phyloP scores from a whole-genome alignment of 2,888 invertebrate species.

The Tuberolachnus salignus region DNA sequence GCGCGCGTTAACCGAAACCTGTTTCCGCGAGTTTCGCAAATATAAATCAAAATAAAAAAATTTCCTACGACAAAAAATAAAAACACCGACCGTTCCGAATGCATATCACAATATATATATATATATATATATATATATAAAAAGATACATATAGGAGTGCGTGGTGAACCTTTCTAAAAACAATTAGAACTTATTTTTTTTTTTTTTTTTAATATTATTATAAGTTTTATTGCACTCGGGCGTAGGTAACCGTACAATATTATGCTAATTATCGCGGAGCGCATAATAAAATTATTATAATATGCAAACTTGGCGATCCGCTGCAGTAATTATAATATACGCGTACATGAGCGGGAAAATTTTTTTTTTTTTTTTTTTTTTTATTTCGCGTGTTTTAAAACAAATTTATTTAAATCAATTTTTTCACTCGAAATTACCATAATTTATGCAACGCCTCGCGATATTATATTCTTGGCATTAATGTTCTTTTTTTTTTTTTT shows the following conservation, averaged over 20 bases:
- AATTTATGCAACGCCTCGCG: constrained; percentile 23
- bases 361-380: too few species aligned
- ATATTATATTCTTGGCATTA: neutral
- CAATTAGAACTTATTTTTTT: constrained; percentile 19
- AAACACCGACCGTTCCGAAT: neutral
- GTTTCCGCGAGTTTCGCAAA: constrained; percentile 17
- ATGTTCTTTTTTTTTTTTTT: too few species aligned
- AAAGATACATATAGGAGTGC: too few species aligned
- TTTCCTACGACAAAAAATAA: constrained; percentile 10
- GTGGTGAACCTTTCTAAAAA: constrained; percentile 35
- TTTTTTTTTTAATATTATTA: too few species aligned
- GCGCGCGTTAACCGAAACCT: constrained; percentile 3
- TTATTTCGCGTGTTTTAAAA: neutral
- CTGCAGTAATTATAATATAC: neutral
- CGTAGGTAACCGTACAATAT: neutral
- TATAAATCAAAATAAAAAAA: constrained; percentile 21
- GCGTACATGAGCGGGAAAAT: neutral
- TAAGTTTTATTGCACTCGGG: neutral
- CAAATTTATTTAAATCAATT: constrained; percentile 6
- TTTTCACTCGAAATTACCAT: constrained; percentile 5
- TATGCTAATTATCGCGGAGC: constrained; percentile 19
- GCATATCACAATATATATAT: neutral
- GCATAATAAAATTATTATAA: neutral
- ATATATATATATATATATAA: too few species aligned
- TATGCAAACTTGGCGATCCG: neutral